Evolutionary conservation across 2,113 vertebrate genomes (phyloP).

Genomic region (Megaceryle torquata): DNA sequence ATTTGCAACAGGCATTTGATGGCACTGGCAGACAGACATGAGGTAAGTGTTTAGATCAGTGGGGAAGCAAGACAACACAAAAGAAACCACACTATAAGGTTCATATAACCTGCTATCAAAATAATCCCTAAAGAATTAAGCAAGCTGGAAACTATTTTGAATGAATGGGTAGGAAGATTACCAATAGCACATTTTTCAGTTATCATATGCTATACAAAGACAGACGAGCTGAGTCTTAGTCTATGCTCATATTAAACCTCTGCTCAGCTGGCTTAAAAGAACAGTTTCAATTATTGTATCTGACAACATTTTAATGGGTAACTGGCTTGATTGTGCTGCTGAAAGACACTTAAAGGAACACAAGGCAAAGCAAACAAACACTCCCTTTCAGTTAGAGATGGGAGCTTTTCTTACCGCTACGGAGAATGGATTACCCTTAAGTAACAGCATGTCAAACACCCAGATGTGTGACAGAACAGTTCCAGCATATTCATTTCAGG

Average conservation of each 20-base stretch:
- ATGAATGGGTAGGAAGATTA: not conserved
- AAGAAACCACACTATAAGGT: not conserved
- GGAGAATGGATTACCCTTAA: not conserved
- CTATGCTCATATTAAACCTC: not conserved
- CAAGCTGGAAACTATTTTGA: not conserved
- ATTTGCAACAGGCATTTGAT: not conserved
- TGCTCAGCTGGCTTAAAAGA: not conserved
- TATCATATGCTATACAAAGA: not conserved
- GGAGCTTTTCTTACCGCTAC: not conserved
- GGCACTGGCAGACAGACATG: not conserved
- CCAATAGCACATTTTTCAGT: not conserved
- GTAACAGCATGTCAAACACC: rapidly evolving
- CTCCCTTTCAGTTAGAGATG: not conserved
- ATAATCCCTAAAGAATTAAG: not conserved
- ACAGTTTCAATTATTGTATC: not conserved
- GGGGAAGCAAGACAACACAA: not conserved
- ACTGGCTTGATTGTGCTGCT: not conserved
- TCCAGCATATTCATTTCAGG: not conserved
- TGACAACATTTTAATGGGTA: not conserved
- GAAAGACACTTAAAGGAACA: not conserved
- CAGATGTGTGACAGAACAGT: not conserved
- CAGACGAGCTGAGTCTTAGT: not conserved
- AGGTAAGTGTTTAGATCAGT: not conserved
- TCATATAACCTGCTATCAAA: not conserved
- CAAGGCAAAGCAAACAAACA: not conserved